Base-by-base conservation (phyloP, 2,888 invertebrate genomes). In the Lordiphosa fenestrarum region DNA sequence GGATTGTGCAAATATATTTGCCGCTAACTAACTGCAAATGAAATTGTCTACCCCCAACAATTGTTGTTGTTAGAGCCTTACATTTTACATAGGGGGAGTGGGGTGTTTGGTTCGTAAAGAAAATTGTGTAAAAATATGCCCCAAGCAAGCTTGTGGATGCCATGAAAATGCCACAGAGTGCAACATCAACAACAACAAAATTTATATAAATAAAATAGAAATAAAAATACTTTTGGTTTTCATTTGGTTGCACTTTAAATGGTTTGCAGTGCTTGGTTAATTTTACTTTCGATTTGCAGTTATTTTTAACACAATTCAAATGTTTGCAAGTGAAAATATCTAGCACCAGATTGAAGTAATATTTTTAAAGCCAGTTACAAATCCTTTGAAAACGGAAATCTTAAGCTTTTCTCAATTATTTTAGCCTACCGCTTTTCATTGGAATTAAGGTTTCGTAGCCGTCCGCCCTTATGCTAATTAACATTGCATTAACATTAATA, bases 1-100 rank as follows among this genome's bases (percentile, higher is more conserved):
- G 74, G 65, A 77, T 77, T 84, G 77, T 77, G 84, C 71, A 77
- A 77, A 77, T 77, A 84, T 77, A 81, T 81, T 77, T 70, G 71
- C 63, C 50, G 55, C 76, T 63, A 62, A 72, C 76, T 72, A 76
- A 76, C 77, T 68, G 58, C 82, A 76, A 77, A 77, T 77, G 70
- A 76, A 77, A 84, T 76, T 77, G 76, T 77, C 84, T 30, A 30
- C 30, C 9, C 30, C 10, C 64, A 54, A 74, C 71, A 66, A 53
- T 54, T 60, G 62, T 62, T 69, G 81, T 53, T 69, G 81, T 53
- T 65, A 66, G 61, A 53, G 40, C 63, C 55, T 48, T 42, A 23
- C n/a, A 7, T 25, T n/a, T 42, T 40, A 21, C 25, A 36, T 37
- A 12, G 47, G 52, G 38, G 49, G 15, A 9, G n/a, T n/a, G n/a